Evolutionary conservation across 2,888 invertebrate species (phyloP), one percentile per base, ranked within the genome.

Genomic region (Cryptosula pallasiana): DNA sequence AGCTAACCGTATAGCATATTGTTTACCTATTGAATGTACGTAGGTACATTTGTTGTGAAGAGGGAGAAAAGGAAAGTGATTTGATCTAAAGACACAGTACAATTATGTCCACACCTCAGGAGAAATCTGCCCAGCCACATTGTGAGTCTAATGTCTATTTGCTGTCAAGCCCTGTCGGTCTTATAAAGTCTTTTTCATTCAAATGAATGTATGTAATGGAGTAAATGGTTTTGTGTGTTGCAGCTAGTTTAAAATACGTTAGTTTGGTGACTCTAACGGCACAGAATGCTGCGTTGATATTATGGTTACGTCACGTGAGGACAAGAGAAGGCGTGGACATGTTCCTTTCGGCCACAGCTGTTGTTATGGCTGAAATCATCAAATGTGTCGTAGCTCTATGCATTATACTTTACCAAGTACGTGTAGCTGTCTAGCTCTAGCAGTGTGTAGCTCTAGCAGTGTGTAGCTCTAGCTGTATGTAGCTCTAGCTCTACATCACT

Each of bases 211-310:
- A n/a, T n/a, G n/a, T n/a, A n/a, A n/a, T n/a, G n/a, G n/a, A n/a
- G n/a, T n/a, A n/a, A n/a, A n/a, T 45, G 5, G 9, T 45, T 13
- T 45, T 45, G 9, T 45, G 5, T 45, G 5, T 69, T 69, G 9
- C 32, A 69, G 69, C 3, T 69, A 35, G 45, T 27, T 27, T 75
- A 63, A 78, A 78, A 69, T 71, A 73, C n/a, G 55, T 73, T 5
- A 85, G 85, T 72, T 76, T 85, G 69, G 76, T 84, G 20, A 77
- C 83, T 34, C 78, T 87, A 73, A 81, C 86, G 75, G 74, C 82
- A 27, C 86, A 86, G 76, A 85, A 85, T 2, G 84, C 86, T 0
- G 79, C 81, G 1, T 76, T 86, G 32, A 84, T 86, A 1, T 77
- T 86, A 35, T 79, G 79, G 0, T 76, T 85, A 72, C 78, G 86